A percentile compares a stretch with the other conserved stretches of the same genome.
These are phyloP conservation scores for Acrocephalus arundinaceus DNA, from an alignment of 2,113 vertebrate species.

Conservation along the genomic window DNA sequence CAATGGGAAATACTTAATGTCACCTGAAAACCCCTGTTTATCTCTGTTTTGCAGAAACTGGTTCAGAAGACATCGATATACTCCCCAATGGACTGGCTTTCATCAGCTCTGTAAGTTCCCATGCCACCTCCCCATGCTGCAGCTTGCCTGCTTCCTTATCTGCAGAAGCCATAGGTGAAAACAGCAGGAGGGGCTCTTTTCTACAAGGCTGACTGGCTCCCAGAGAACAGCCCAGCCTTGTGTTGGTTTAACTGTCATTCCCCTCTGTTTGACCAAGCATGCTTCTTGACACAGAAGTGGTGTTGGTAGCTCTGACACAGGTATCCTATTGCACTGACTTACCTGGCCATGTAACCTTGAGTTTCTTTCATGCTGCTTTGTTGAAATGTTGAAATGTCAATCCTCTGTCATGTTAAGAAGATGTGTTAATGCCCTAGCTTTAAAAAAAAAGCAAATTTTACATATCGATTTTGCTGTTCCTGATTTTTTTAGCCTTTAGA, in stretches of 20 bases:
- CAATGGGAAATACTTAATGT: background rate
- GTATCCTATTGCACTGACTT: background rate
- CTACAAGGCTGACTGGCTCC: background rate
- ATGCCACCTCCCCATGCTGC: accelerated
- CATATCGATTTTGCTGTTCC: background rate
- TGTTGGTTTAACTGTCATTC: background rate
- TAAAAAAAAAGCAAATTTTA: background rate
- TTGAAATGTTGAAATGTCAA: background rate
- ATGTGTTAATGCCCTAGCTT: background rate
- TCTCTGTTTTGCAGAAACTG: conserved; percentile 69
- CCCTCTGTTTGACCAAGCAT: background rate
- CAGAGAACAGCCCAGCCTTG: background rate
- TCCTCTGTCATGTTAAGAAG: background rate
- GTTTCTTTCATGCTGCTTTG: background rate
- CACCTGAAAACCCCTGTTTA: background rate
- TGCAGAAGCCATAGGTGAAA: background rate
- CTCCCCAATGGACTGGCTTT: conserved; percentile 81
- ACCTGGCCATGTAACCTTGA: accelerated
- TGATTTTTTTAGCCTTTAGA: background rate
- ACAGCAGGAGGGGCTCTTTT: background rate
- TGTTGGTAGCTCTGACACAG: background rate
- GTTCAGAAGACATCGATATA: conserved; percentile 82
- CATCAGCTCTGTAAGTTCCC: conserved; percentile 78
- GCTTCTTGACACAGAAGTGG: background rate
- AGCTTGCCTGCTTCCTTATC: background rate